These are phyloP conservation scores for Neolamprologus tretocephalus DNA, from an alignment of 2,113 vertebrate species.

Conservation along the genomic window DNA sequence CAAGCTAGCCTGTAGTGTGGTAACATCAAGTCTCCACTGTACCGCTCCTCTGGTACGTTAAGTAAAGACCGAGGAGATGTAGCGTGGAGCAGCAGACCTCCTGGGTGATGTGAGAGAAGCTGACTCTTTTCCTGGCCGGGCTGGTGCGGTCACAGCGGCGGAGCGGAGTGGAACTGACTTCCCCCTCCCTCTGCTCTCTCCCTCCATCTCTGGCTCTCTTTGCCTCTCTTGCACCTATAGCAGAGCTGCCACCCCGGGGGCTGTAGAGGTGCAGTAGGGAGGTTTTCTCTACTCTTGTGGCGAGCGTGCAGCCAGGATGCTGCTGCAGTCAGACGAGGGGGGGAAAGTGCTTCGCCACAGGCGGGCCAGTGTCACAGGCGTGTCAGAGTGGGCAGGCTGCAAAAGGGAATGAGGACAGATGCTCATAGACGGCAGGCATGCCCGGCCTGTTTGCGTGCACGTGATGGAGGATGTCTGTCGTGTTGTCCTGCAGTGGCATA, in stretches of 20 bases:
- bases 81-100: conserved; percentile 3
- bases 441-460: background rate
- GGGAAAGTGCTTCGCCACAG: conserved; percentile 32
- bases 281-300: conserved; percentile 25
- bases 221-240: conserved; percentile 27
- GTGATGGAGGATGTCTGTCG: background rate
- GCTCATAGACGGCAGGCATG: background rate
- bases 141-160: conserved; percentile 31
- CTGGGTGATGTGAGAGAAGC: conserved; percentile 45
- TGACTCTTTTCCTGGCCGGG: conserved; percentile 26
- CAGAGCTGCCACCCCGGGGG: conserved; percentile 33
- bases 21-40: background rate
- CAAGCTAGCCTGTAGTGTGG: background rate
- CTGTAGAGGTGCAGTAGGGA: conserved; percentile 49
- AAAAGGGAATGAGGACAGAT: conserved; percentile 25
- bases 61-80: conserved; percentile 4
- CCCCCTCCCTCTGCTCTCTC: background rate
- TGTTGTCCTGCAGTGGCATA: background rate
- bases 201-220: background rate
- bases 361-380: conserved; percentile 28
- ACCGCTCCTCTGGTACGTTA: background rate
- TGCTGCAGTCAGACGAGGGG: conserved; percentile 45
- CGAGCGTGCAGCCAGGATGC: conserved; percentile 25
- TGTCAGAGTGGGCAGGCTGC: conserved; percentile 28
- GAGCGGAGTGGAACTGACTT: conserved; percentile 27